Percentiles rank a stretch among this genome's conserved stretches.
Evolutionary conservation across 2,113 vertebrate species (phyloP).

Genomic region (Astatotilapia flaviijosephi): DNA sequence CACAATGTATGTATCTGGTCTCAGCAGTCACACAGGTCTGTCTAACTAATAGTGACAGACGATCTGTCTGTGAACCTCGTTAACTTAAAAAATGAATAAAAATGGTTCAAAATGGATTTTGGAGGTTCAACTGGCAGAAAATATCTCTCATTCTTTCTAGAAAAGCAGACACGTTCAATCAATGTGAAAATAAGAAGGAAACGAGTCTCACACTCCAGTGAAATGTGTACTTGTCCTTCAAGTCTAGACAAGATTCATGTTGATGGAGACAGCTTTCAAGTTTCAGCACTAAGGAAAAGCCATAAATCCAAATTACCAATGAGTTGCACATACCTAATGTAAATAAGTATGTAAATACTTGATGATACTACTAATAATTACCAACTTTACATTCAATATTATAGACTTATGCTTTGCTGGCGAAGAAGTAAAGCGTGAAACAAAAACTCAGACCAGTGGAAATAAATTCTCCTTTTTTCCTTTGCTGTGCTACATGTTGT

Average conservation of each 20-base stretch:
- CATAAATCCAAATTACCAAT: background rate
- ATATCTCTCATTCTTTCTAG: background rate
- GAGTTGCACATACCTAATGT: background rate
- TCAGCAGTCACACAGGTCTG: background rate
- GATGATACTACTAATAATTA: background rate
- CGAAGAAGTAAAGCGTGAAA: background rate
- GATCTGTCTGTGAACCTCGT: background rate
- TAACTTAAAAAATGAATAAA: background rate
- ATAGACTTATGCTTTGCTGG: background rate
- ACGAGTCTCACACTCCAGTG: rapidly evolving
- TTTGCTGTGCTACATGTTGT: background rate
- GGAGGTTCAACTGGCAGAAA: background rate
- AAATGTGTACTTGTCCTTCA: background rate
- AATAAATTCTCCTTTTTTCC: background rate
- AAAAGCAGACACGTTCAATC: background rate
- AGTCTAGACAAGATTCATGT: background rate
- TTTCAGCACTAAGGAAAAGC: background rate
- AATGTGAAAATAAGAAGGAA: background rate
- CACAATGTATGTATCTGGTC: background rate
- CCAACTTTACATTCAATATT: background rate
- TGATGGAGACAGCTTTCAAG: background rate
- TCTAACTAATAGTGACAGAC: background rate
- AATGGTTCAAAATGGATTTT: background rate
- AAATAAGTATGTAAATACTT: background rate
- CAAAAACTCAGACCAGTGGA: background rate